These are phyloP conservation scores for Periophthalmodon schlosseri DNA, from an alignment of 2,113 vertebrate species.

Conservation along the genomic window DNA sequence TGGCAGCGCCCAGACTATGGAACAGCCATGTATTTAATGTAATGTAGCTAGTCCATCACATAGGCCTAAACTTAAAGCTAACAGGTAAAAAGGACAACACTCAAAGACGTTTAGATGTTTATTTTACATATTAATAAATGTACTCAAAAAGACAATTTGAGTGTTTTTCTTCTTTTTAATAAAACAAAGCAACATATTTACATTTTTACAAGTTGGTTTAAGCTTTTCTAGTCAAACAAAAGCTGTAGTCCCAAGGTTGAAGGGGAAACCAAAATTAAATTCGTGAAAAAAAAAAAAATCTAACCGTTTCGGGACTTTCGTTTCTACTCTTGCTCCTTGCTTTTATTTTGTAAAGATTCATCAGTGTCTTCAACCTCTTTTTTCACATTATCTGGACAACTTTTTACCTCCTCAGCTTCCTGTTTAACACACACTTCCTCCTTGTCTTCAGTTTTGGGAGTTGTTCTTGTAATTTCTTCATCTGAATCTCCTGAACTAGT, in stretches of 20 bases:
- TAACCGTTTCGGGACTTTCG: no score
- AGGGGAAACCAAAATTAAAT: no score
- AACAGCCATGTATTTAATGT: no score
- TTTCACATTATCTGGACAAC: constrained; percentile 17
- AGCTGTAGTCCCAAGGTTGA: no score
- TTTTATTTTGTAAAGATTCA: background rate
- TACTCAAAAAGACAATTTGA: constrained; percentile 3
- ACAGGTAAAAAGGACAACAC: no score
- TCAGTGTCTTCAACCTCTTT: background rate
- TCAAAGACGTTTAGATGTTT: no score
- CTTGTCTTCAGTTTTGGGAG: constrained; percentile 3
- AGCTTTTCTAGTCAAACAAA: no score
- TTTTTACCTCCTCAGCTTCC: background rate
- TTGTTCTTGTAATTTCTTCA: constrained; percentile 22
- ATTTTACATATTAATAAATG: constrained; percentile 67
- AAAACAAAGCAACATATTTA: constrained; percentile 17
- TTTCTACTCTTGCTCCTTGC: background rate
- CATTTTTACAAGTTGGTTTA: constrained; percentile 17
- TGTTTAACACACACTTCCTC: background rate
- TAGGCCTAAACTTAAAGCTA: no score
- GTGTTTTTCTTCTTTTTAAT: constrained; percentile 10
- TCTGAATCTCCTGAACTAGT: constrained; percentile 66
- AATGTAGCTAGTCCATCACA: no score
- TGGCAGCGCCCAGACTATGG: no score
- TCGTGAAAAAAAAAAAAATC: no score